Conservation (phyloP, 2,888 invertebrate species). For the Hypomecis atomaria region DNA sequence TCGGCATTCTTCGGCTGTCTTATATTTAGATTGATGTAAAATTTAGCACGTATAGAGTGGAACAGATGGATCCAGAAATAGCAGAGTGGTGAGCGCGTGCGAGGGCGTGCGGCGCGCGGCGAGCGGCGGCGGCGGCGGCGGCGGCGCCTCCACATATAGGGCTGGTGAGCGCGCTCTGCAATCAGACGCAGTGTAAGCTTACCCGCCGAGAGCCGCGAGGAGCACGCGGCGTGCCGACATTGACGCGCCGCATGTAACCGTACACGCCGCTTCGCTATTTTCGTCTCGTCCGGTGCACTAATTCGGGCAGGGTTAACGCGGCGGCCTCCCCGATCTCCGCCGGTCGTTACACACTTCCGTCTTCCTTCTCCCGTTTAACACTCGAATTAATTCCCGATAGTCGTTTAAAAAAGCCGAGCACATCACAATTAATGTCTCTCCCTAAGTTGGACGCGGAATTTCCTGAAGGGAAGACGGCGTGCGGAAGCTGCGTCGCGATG, state of each 20-base stretch:
- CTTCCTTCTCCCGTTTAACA: conserved; percentile 71
- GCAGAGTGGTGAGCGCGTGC: conserved; percentile 60
- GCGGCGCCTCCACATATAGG: conserved; percentile 79
- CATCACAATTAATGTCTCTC: conserved; percentile 48
- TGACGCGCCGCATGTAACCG: conserved; percentile 82
- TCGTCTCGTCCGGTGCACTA: conserved; percentile 82
- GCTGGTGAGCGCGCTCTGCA: conserved; percentile 76
- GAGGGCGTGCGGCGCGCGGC: conserved; percentile 64
- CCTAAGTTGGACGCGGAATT: conserved; percentile 34
- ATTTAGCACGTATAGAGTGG: conserved; percentile 73
- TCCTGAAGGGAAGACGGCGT: conserved; percentile 33
- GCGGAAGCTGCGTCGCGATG: conserved; percentile 57
- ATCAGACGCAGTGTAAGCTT: conserved; percentile 78
- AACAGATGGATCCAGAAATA: conserved; percentile 80
- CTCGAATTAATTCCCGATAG: conserved; percentile 57
- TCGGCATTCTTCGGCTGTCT: conserved; percentile 59
- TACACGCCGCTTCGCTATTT: conserved; percentile 83
- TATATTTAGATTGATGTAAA: conserved; percentile 79
- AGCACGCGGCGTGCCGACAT: conserved; percentile 71
- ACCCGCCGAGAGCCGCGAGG: conserved; percentile 69
- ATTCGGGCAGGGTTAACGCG: conserved; percentile 84
- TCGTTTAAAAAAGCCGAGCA: conserved; percentile 44
- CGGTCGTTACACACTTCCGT: conserved; percentile 77
- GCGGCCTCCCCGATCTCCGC: conserved; percentile 75
- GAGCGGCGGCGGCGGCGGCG: conserved; percentile 53